Conservation (phyloP, 2,888 invertebrate species). For the Macropis europaea region DNA sequence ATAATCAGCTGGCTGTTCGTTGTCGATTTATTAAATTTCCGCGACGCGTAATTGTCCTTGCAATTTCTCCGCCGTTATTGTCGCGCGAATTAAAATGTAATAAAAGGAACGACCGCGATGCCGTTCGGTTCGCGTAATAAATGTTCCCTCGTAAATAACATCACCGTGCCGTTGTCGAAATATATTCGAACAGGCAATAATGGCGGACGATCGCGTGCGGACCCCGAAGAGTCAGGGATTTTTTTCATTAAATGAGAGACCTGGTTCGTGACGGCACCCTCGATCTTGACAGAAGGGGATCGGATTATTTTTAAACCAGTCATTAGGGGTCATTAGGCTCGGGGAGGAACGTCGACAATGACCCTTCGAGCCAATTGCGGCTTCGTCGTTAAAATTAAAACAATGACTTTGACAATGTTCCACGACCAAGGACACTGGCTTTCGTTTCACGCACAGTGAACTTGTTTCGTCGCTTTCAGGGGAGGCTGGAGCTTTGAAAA, state of each 20-base stretch:
- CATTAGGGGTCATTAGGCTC: conserved; percentile 27
- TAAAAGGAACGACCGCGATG: conserved; percentile 27
- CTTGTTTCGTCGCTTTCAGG: no score
- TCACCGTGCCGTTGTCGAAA: no score
- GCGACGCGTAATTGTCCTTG: conserved; percentile 7
- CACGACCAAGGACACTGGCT: no score
- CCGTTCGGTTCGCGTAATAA: conserved; percentile 32
- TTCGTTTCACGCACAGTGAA: no score
- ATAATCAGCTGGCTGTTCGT: conserved; percentile 24
- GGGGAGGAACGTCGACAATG: conserved; percentile 17
- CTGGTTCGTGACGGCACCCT: neutral
- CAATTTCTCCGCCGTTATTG: conserved; percentile 19
- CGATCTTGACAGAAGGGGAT: conserved; percentile 27
- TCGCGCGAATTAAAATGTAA: conserved; percentile 25
- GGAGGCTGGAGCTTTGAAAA: no score
- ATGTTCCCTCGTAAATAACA: conserved; percentile 5
- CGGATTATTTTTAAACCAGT: conserved; percentile 36
- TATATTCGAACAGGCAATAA: no score
- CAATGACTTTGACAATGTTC: neutral
- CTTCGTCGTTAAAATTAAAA: conserved; percentile 29
- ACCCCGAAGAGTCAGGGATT: neutral
- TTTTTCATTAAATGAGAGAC: no score
- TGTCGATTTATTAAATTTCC: conserved; percentile 25
- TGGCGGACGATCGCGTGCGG: neutral
- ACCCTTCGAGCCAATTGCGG: conserved; percentile 24